Percentiles rank a stretch among this genome's conserved stretches.
phyloP scores from a whole-genome alignment of 2,888 invertebrate genomes.

The Oligia latruncula region DNA sequence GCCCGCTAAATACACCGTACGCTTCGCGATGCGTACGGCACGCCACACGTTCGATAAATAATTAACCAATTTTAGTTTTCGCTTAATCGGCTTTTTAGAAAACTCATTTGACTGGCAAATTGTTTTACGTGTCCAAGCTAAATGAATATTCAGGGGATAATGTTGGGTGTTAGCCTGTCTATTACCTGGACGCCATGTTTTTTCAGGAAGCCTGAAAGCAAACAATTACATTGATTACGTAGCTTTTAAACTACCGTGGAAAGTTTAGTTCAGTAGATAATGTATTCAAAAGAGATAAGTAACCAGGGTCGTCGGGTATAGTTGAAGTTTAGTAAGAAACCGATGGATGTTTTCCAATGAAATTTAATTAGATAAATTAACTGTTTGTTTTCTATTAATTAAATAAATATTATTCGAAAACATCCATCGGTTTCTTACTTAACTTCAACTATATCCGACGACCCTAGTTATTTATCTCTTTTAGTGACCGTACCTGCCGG shows the following conservation, averaged over 20 bases:
- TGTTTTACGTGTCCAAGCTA: constrained; percentile 80
- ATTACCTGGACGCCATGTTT: constrained; percentile 64
- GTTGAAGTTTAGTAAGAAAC: too few relatives aligned
- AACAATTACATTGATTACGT: constrained; percentile 49
- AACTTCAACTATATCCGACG: too few relatives aligned
- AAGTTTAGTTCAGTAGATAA: background rate
- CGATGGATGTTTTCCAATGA: too few relatives aligned
- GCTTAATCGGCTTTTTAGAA: constrained; percentile 90
- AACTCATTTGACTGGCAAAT: constrained; percentile 89
- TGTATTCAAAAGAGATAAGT: too few relatives aligned
- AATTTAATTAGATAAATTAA: too few relatives aligned
- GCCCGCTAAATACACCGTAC: constrained; percentile 48
- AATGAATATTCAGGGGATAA: constrained; percentile 78
- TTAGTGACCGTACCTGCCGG: too few relatives aligned
- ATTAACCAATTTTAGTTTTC: constrained; percentile 88
- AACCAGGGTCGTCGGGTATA: too few relatives aligned
- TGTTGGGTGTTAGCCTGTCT: constrained; percentile 64
- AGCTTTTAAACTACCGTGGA: constrained; percentile 23
- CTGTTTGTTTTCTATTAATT: too few relatives aligned
- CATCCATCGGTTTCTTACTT: too few relatives aligned
- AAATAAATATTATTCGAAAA: too few relatives aligned
- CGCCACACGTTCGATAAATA: constrained; percentile 80
- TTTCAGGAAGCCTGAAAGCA: constrained; percentile 63
- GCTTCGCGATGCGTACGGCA: constrained; percentile 67
- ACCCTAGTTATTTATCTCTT: too few relatives aligned